A percentile compares a stretch with the other conserved stretches of the same genome.
Conservation (phyloP, 2,797 vertebrate species). For the Onychomys arenicola region DNA sequence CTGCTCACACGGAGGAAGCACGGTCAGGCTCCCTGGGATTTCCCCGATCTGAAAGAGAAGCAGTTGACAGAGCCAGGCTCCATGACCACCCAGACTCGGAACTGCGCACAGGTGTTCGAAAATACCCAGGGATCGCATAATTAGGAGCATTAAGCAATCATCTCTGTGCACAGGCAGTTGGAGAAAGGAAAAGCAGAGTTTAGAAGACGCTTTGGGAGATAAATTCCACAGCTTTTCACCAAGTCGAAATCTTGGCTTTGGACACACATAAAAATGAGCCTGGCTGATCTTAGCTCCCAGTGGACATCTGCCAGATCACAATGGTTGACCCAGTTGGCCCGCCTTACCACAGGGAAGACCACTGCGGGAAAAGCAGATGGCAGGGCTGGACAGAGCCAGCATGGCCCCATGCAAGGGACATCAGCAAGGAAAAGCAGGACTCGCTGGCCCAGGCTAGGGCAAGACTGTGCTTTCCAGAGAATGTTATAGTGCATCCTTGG, state of each 20-base stretch:
- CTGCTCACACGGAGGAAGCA: background rate
- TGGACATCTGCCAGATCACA: slow-evolving; percentile 78
- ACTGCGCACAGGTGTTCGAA: slow-evolving; percentile 72
- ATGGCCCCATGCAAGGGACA: background rate
- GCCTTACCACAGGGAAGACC: slow-evolving; percentile 53
- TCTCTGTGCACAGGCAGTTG: slow-evolving; percentile 64
- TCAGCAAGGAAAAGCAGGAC: slow-evolving; percentile 20
- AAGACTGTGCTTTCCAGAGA: slow-evolving; percentile 32
- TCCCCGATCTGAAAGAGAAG: slow-evolving; percentile 31
- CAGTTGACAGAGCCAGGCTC: background rate
- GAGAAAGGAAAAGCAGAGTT: slow-evolving; percentile 69
- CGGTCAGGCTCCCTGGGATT: slow-evolving; percentile 12
- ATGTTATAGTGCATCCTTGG: background rate
- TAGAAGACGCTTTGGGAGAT: slow-evolving; percentile 72
- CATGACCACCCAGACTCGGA: slow-evolving; percentile 75
- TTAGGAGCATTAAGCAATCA: slow-evolving; percentile 76
- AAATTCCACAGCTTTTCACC: slow-evolving; percentile 82
- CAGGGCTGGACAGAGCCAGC: slow-evolving; percentile 47
- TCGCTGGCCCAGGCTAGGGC: background rate
- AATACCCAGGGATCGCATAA: slow-evolving; percentile 67
- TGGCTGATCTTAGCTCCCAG: slow-evolving; percentile 69
- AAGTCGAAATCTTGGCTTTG: slow-evolving; percentile 80
- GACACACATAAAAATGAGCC: slow-evolving; percentile 77
- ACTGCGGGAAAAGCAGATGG: slow-evolving; percentile 67
- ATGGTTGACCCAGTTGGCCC: slow-evolving; percentile 78